Evolutionary conservation across 1,140 invertebrate genomes (phyloP), one percentile per base, ranked within the genome.

Genomic region (Maniola jurtina): DNA sequence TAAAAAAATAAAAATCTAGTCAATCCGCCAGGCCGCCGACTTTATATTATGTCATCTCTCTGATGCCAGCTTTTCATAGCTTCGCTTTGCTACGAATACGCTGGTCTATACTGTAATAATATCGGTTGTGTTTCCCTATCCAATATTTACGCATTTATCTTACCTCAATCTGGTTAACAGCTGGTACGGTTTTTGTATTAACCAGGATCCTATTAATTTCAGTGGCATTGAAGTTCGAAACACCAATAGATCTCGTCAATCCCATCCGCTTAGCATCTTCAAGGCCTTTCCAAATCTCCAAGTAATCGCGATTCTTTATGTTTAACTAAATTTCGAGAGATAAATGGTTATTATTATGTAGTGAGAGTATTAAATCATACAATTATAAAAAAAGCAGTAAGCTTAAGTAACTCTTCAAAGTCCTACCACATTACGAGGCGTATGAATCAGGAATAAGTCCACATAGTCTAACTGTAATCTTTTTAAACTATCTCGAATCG

Each of bases 201-300:
- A 4, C 2, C 5, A 97, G 70, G 34, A 98, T 66, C 64, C 94
- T 91, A 16, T 94, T 90, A 35, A 98, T 91, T 81, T 98, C 96
- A 68, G 94, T 85, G 33, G 92, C 93, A 77, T 97, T 97, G 77
- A 98, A 98, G 80, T 98, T 98, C n/a, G 96, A 97, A 0, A 98
- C 76, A 6, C 97, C 97, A 72, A 98, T 97, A 38, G 95, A 94
- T 72, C 93, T 94, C 0, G 93, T 90, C n/a, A 96, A 84, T 5
- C 95, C 95, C 70, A 93, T 89, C 38, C 93, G 89, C 8, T 94
- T 92, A 57, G 93, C 93, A 50, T 93, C 90, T 84, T 97, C 96
- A 93, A 98, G 94, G 6, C 91, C 93, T 71, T 92, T 91, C 95
- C 95, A 96, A 1, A 94, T 93, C 15, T 93, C 93, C 25, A 94